A percentile compares a stretch with the other conserved stretches of the same genome.
phyloP scores from a whole-genome alignment of 2,888 invertebrate genomes.

The Polyommatus icarus region DNA sequence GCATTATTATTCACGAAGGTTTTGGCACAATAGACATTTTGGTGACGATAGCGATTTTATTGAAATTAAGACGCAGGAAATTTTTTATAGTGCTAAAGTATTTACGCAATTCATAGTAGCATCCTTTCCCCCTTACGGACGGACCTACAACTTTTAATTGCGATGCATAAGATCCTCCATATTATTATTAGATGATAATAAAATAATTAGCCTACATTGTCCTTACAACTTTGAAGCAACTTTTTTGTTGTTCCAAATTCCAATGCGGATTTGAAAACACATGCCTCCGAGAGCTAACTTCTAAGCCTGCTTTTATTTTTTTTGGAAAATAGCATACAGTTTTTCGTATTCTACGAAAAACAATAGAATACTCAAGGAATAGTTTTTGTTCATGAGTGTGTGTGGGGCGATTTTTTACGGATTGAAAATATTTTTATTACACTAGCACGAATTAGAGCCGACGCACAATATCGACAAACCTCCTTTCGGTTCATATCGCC shows the following conservation, averaged over 20 bases:
- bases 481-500: conserved; percentile 4
- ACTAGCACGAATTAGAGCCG: conserved; percentile 58
- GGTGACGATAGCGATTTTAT: too few species aligned
- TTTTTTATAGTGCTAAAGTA: background rate
- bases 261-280: too few species aligned
- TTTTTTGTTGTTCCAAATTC: background rate
- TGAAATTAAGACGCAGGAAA: too few species aligned
- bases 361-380: conserved; percentile 54
- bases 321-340: background rate
- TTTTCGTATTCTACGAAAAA: background rate
- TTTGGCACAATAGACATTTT: too few species aligned
- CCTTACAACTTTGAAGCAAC: background rate
- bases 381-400: conserved; percentile 70
- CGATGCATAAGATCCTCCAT: background rate
- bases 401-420: conserved; percentile 68
- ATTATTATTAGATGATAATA: background rate
- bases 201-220: too few species aligned
- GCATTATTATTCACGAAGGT: too few species aligned
- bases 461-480: conserved; percentile 46
- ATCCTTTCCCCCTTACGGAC: background rate
- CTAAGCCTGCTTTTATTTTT: background rate
- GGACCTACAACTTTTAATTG: too few species aligned
- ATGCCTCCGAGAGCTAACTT: too few species aligned
- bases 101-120: background rate
- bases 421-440: conserved; percentile 72